Percentiles rank a stretch among this genome's conserved stretches.
phyloP scores from a whole-genome alignment of 2,113 vertebrate genomes.

The Euleptes europaea region DNA sequence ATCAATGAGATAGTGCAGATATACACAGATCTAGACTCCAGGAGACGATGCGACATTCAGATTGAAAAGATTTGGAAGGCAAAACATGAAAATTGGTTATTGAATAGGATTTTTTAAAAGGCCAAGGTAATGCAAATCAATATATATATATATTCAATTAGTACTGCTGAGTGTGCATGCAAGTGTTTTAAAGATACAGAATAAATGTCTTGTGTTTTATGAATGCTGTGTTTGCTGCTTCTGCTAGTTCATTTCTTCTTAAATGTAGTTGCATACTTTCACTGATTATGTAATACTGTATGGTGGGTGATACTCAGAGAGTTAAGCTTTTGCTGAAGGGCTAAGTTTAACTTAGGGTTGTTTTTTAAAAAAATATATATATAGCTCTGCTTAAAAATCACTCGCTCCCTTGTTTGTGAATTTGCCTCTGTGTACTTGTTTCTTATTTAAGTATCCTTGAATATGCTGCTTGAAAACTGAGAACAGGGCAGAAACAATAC shows the following conservation, averaged over 20 bases:
- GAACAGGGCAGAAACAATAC: conserved; percentile 64
- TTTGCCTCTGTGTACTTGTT: conserved; percentile 51
- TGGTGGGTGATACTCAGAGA: conserved; percentile 72
- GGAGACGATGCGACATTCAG: conserved; percentile 85
- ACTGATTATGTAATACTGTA: conserved; percentile 75
- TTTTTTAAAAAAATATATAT: background rate
- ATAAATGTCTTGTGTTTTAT: conserved; percentile 77
- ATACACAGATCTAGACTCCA: conserved; percentile 85
- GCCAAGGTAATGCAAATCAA: conserved; percentile 87
- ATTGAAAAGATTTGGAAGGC: conserved; percentile 85
- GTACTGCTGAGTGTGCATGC: conserved; percentile 81
- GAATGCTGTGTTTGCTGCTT: conserved; percentile 75
- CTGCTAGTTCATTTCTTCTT: conserved; percentile 73
- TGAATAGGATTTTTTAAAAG: conserved; percentile 83
- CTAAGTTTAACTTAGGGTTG: conserved; percentile 60
- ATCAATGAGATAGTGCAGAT: conserved; percentile 86
- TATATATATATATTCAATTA: conserved; percentile 69
- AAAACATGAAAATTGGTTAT: conserved; percentile 89
- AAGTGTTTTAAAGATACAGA: conserved; percentile 80
- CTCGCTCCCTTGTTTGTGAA: conserved; percentile 38
- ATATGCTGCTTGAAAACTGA: conserved; percentile 65
- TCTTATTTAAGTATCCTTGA: conserved; percentile 51
- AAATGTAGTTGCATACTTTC: conserved; percentile 77
- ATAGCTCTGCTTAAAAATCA: conserved; percentile 43
- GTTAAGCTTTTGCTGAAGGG: conserved; percentile 61